These are phyloP conservation scores for Excalfactoria chinensis DNA, from an alignment of 2,113 vertebrate genomes.

Conservation along the genomic window DNA sequence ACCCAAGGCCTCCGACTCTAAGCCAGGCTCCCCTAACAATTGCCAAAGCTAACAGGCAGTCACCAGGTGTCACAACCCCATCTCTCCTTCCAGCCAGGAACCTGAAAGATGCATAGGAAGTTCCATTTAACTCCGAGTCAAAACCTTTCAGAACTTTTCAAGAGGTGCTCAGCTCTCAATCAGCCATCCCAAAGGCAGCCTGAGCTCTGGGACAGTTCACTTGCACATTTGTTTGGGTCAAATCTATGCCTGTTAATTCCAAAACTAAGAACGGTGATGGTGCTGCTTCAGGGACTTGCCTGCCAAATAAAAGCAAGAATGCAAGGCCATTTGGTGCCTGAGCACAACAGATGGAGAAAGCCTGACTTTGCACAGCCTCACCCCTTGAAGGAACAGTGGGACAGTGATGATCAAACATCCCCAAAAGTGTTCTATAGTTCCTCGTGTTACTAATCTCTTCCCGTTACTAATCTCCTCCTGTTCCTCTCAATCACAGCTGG, in stretches of 20 bases:
- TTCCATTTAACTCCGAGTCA: background rate
- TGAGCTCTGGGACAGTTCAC: accelerated
- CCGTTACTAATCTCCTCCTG: constrained; percentile 14
- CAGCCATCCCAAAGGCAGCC: background rate
- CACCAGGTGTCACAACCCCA: background rate
- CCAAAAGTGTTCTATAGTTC: constrained; percentile 22
- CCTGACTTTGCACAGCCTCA: constrained; percentile 42
- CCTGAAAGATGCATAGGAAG: background rate
- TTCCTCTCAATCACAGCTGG: constrained; percentile 53
- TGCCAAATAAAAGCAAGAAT: constrained; percentile 37
- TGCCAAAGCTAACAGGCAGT: background rate
- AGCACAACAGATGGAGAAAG: constrained; percentile 42
- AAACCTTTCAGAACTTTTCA: background rate
- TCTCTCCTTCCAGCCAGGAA: background rate
- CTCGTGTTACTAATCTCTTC: constrained; percentile 31
- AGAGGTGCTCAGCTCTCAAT: background rate
- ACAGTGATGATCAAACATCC: constrained; percentile 1
- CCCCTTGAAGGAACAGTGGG: constrained; percentile 53
- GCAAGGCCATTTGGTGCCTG: background rate
- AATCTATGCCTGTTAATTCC: background rate
- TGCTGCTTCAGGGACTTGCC: background rate
- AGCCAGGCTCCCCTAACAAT: background rate
- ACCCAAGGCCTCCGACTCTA: background rate
- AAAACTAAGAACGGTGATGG: background rate
- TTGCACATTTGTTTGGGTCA: background rate